A percentile compares a stretch with the other conserved stretches of the same genome.
phyloP scores from a whole-genome alignment of 1,140 invertebrate species.

The Papilio polytes region DNA sequence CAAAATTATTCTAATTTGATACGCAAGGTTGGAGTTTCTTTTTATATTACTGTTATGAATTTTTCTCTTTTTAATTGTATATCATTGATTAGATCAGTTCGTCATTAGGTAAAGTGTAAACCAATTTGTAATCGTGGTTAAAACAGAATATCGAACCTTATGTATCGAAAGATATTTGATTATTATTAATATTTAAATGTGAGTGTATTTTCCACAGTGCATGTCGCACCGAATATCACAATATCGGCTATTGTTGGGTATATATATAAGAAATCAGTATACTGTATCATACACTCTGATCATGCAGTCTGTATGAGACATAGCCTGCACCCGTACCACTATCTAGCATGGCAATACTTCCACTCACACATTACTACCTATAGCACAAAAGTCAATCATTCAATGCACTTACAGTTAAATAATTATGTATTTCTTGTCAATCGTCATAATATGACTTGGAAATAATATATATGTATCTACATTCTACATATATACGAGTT shows the following conservation, averaged over 20 bases:
- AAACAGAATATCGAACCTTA: slow-evolving; percentile 37
- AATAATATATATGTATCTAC: not conserved
- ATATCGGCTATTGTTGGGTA: slow-evolving; percentile 67
- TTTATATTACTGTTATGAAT: not conserved
- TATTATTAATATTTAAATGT: slow-evolving; percentile 51
- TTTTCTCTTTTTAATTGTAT: too few relatives aligned
- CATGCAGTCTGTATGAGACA: slow-evolving; percentile 65
- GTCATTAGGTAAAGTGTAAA: too few relatives aligned
- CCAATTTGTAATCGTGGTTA: not conserved
- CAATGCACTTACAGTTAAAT: not conserved
- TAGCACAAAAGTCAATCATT: slow-evolving; percentile 8
- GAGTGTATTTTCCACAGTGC: slow-evolving; percentile 75
- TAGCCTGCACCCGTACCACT: slow-evolving; percentile 79
- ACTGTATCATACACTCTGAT: slow-evolving; percentile 63
- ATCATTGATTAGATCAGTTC: too few relatives aligned
- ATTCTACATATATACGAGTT: too few relatives aligned
- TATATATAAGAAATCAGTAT: slow-evolving; percentile 49
- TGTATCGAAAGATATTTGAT: slow-evolving; percentile 36
- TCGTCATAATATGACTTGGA: slow-evolving; percentile 5
- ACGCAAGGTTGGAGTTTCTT: slow-evolving; percentile 17
- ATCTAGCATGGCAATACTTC: slow-evolving; percentile 64
- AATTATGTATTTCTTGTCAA: not conserved
- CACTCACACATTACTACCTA: slow-evolving; percentile 42
- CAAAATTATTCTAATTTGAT: slow-evolving; percentile 11
- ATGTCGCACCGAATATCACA: slow-evolving; percentile 79